Evolutionary conservation across 2,113 vertebrate species (phyloP).

Genomic region (Isurus oxyrinchus): DNA sequence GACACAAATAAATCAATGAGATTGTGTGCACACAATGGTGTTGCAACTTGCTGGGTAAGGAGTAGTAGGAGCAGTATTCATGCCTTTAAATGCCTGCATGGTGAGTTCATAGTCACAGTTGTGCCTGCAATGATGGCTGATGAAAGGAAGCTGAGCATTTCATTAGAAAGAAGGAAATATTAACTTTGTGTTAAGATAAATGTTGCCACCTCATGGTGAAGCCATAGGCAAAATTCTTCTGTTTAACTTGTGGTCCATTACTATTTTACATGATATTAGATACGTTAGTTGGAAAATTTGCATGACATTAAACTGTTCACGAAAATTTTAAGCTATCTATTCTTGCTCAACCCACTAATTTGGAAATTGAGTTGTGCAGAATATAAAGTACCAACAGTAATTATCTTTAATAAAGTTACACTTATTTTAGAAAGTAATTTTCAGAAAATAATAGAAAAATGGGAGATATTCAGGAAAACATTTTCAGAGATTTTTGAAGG

Average conservation of each 20-base stretch:
- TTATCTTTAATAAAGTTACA: background rate
- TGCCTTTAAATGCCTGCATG: background rate
- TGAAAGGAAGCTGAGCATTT: background rate
- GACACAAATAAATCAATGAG: background rate
- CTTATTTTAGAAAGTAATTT: background rate
- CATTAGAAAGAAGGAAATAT: background rate
- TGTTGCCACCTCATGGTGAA: slow-evolving; percentile 20
- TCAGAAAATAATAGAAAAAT: background rate
- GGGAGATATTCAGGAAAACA: background rate
- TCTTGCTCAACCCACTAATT: background rate
- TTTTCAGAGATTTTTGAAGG: background rate
- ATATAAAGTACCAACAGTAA: background rate
- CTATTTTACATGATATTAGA: background rate
- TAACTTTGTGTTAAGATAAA: background rate
- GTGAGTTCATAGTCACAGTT: background rate
- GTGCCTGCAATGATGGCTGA: background rate
- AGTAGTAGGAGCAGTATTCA: background rate
- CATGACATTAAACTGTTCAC: background rate
- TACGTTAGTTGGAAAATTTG: background rate
- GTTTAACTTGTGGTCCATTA: background rate
- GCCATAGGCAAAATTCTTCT: background rate
- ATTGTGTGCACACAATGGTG: background rate
- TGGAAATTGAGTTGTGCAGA: background rate
- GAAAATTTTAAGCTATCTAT: background rate
- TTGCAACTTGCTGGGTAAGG: background rate